A percentile compares a stretch with the other conserved stretches of the same genome.
Conservation (phyloP, 2,888 invertebrate genomes). For the Folsomia candida region DNA sequence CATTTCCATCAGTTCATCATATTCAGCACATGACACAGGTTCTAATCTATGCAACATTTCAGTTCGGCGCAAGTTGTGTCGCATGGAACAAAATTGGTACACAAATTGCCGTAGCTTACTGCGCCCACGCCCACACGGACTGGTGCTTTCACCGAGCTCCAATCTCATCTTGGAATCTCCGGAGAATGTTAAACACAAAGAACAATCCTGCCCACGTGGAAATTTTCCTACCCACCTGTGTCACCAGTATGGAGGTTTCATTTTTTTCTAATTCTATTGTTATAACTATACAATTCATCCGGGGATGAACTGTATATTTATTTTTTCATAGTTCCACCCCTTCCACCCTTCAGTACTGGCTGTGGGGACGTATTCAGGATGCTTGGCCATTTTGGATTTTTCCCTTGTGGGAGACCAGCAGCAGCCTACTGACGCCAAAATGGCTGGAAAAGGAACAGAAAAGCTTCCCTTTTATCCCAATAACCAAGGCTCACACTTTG, state of each 20-base stretch:
- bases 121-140: conserved; percentile 31
- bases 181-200: conserved; percentile 22
- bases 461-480: not conserved
- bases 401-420: not conserved
- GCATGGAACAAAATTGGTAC: conserved; percentile 47
- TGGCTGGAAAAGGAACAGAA: not conserved
- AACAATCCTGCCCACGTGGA: conserved; percentile 38
- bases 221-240: conserved; percentile 38
- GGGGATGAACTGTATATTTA: too few relatives aligned
- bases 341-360: conserved; percentile 39
- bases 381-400: conserved; percentile 42
- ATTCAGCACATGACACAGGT: too few relatives aligned
- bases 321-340: conserved; percentile 49
- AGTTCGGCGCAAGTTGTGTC: conserved; percentile 41
- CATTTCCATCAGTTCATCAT: too few relatives aligned
- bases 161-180: conserved; percentile 44
- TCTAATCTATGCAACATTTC: too few relatives aligned
- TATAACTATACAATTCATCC: too few relatives aligned
- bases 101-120: conserved; percentile 48
- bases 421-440: not conserved
- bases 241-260: conserved; percentile 37
- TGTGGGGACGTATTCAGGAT: conserved; percentile 44
- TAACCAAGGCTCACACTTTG: not conserved
- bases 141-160: conserved; percentile 45
- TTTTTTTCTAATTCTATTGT: too few relatives aligned